phyloP scores from a whole-genome alignment of 2,113 vertebrate species.

The Paracanthobrama guichenoti region DNA sequence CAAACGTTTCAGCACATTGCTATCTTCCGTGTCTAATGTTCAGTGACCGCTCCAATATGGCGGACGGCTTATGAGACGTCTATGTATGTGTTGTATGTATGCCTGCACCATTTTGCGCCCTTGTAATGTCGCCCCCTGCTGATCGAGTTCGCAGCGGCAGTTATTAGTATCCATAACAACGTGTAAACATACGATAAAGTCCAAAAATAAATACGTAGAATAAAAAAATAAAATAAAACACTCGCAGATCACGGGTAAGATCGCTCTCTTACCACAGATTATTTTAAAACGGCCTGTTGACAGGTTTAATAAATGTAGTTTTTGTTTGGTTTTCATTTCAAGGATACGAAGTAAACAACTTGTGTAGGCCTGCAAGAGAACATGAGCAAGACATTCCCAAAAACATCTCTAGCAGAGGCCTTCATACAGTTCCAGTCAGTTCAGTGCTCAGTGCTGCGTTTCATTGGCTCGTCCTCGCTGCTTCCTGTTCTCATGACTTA shows the following conservation, averaged over 20 bases:
- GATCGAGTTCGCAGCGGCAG: neutral
- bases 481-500: neutral
- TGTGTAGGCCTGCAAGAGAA: neutral
- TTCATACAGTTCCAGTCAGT: slow-evolving; percentile 63
- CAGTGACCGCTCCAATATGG: too few species aligned
- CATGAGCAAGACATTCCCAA: slow-evolving; percentile 49
- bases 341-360: neutral
- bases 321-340: neutral
- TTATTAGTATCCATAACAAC: slow-evolving; percentile 43
- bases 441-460: neutral
- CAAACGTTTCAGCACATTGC: too few species aligned
- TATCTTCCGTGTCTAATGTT: too few species aligned
- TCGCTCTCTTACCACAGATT: neutral
- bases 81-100: too few species aligned
- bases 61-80: too few species aligned
- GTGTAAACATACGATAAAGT: neutral
- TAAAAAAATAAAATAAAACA: neutral
- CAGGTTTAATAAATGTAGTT: neutral
- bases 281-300: neutral
- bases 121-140: neutral
- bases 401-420: slow-evolving; percentile 34
- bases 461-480: neutral
- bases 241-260: neutral
- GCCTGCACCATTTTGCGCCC: neutral
- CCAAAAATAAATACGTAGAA: too few species aligned